Evolutionary conservation across 2,113 vertebrate species (phyloP), one percentile per base, ranked within the genome.

Genomic region (Polypterus bichir): DNA sequence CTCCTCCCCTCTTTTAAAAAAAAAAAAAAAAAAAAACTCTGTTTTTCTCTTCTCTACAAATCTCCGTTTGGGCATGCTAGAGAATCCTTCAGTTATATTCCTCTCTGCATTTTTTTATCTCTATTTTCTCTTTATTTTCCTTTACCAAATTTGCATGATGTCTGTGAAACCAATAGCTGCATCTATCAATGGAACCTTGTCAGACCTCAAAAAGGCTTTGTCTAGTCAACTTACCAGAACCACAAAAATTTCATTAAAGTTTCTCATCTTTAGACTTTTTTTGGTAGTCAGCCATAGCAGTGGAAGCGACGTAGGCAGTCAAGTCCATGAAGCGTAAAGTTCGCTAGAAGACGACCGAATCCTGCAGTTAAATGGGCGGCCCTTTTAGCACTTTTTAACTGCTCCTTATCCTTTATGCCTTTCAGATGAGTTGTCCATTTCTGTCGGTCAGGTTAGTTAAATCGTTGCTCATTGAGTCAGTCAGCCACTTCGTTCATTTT

Each of bases 181-280:
- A 98, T 97, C 91, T 96, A 93, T 92, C 81, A 83, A 95, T 94
- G 93, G 92, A 97, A 97, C 91, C 91, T 90, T 96, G 93, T 97
- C 91, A 93, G 89, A 97, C 90, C 88, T 87, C 90, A 88, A 91
- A 90, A 92, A 97, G 91, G 94, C 94, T 98, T 98, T 83, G 90
- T 97, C 92, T 92, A 94, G 92, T 95, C 91, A 92, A 92, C 96
- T 91, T 88, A 92, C 89, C 91, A 89, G 87, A 92, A 93, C 90
- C 96, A 97, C 94, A 98, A 98, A 98, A 97, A 98, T 98, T 94
- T 97, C 87, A 98, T 98, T 96, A 96, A 94, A 90, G 92, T 97
- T 98, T 98, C 96, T 98, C 94, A 97, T 98, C 94, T 97, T 95
- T 93, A 78, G 74, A 65, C 66, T 59, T 74, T 27, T 27, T 27